Conservation (phyloP, 2,797 vertebrate genomes). For the Oreochromis mossambicus region DNA sequence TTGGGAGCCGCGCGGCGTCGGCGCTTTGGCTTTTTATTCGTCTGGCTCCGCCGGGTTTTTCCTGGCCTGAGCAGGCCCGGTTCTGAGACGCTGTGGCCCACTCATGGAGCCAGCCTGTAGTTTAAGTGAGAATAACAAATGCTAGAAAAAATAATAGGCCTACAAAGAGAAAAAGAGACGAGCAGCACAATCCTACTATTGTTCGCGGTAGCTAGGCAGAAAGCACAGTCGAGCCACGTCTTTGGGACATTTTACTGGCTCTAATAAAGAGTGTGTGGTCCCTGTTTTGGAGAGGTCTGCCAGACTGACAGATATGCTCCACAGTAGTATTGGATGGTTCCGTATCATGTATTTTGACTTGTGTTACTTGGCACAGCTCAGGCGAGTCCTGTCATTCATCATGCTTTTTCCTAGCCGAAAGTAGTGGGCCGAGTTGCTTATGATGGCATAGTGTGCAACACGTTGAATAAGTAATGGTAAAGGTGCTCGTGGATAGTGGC, state of each 20-base stretch:
- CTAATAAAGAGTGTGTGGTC: constrained; percentile 76
- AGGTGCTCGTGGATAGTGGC: constrained; percentile 16
- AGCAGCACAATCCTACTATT: constrained; percentile 74
- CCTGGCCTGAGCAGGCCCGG: constrained; percentile 76
- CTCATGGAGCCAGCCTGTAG: constrained; percentile 72
- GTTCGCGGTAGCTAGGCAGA: constrained; percentile 68
- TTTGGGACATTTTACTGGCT: constrained; percentile 74
- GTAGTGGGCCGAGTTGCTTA: constrained; percentile 46
- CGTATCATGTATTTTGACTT: constrained; percentile 75
- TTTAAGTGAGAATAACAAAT: constrained; percentile 83
- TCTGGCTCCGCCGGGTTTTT: constrained; percentile 81
- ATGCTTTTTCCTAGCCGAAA: constrained; percentile 41
- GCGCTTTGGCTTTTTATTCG: constrained; percentile 78
- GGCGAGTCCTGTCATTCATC: constrained; percentile 63
- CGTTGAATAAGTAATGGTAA: constrained; percentile 42
- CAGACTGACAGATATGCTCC: constrained; percentile 69
- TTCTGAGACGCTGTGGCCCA: constrained; percentile 73
- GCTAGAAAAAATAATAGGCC: constrained; percentile 72
- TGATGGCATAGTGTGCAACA: constrained; percentile 51
- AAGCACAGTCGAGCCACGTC: constrained; percentile 57
- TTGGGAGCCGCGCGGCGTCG: constrained; percentile 76
- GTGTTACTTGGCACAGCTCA: constrained; percentile 67
- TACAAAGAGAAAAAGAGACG: constrained; percentile 64
- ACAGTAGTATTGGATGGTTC: constrained; percentile 73
- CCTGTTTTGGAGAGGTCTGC: constrained; percentile 61